Conservation (phyloP, 2,113 vertebrate genomes). For the Solea solea region DNA sequence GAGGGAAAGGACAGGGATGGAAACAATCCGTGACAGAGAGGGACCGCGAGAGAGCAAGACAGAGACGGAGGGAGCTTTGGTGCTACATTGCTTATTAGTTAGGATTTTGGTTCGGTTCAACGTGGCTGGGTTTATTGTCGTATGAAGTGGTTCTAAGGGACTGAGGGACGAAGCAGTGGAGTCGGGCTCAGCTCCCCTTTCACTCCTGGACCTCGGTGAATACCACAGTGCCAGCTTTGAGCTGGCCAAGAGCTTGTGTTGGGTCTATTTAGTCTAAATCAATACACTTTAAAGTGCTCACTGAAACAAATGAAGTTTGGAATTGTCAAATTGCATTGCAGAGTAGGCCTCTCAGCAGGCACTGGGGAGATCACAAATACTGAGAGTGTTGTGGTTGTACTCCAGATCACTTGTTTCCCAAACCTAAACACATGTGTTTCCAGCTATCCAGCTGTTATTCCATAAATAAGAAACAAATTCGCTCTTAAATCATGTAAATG, state of each 20-base stretch:
- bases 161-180: slow-evolving; percentile 26
- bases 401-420: not conserved
- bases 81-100: slow-evolving; percentile 37
- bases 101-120: slow-evolving; percentile 21
- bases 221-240: slow-evolving; percentile 32
- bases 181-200: slow-evolving; percentile 52
- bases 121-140: slow-evolving; percentile 51
- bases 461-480: too few relatives aligned
- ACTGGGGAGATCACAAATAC: slow-evolving; percentile 9
- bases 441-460: too few relatives aligned
- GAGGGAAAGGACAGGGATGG: slow-evolving; percentile 40
- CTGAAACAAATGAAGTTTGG: slow-evolving; percentile 63
- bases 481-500: too few relatives aligned
- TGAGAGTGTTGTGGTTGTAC: not conserved
- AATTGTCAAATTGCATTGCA: slow-evolving; percentile 43
- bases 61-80: slow-evolving; percentile 30
- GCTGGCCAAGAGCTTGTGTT: slow-evolving; percentile 54
- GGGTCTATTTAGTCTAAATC: slow-evolving; percentile 64
- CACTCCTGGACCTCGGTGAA: slow-evolving; percentile 53
- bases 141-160: slow-evolving; percentile 52
- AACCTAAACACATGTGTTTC: too few relatives aligned
- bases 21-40: slow-evolving; percentile 32
- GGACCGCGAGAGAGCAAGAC: slow-evolving; percentile 9
- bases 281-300: slow-evolving; percentile 67
- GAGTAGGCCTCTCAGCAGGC: slow-evolving; percentile 43